Percentiles rank a stretch among this genome's conserved stretches.
phyloP scores from a whole-genome alignment of 1,140 invertebrate genomes.

The Drosophila azteca region DNA sequence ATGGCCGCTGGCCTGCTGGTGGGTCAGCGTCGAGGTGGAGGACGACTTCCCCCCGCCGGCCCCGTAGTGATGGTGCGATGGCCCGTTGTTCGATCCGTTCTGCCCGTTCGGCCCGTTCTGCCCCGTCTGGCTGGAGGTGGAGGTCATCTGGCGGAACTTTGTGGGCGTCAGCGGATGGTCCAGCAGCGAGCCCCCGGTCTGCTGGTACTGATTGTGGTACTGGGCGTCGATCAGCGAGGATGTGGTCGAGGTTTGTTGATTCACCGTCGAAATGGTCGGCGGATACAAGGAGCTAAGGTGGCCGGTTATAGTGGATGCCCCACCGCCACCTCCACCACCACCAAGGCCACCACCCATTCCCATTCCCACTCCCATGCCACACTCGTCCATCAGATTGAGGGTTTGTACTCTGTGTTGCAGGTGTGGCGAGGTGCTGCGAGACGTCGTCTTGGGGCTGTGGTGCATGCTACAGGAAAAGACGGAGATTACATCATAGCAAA shows the following conservation, averaged over 20 bases:
- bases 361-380: conserved; percentile 37
- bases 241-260: conserved; percentile 82
- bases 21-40: conserved; percentile 61
- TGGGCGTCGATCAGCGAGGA: conserved; percentile 79
- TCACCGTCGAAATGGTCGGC: conserved; percentile 77
- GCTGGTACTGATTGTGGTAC: conserved; percentile 83
- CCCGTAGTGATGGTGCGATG: conserved; percentile 34
- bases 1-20: conserved; percentile 39
- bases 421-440: conserved; percentile 80
- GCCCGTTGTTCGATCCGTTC: conserved; percentile 17
- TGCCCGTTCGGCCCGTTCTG: conserved; percentile 45
- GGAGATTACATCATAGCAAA: no score
- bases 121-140: conserved; percentile 76
- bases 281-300: conserved; percentile 79
- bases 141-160: conserved; percentile 78
- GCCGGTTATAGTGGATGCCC: conserved; percentile 72
- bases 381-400: conserved; percentile 79
- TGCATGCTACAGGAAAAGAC: conserved; percentile 61
- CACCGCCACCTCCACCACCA: conserved; percentile 21
- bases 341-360: conserved; percentile 24
- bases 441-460: conserved; percentile 83
- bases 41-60: conserved; percentile 36
- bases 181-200: conserved; percentile 78
- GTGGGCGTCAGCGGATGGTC: conserved; percentile 81
- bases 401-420: conserved; percentile 80